Base-by-base conservation (phyloP, 2,113 vertebrate genomes). In the Aspidoscelis tigris region DNA sequence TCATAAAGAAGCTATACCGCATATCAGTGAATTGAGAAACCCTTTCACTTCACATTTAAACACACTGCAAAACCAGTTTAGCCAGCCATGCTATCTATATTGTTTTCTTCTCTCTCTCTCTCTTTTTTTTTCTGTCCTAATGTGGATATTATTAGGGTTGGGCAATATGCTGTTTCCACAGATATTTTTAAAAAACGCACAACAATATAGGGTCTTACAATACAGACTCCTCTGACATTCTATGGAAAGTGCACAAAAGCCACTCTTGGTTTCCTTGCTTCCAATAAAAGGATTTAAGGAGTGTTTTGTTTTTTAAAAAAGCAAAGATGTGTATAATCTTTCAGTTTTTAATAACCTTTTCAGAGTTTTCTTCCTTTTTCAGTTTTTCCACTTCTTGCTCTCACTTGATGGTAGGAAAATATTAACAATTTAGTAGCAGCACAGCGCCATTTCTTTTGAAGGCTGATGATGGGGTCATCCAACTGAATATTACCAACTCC, bases 51-150 rank as follows among this genome's bases (percentile, higher is more conserved):
- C 68, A 71, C n/a, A 39, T 53, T 71, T 47, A 33, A 78, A 84
- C 22, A 33, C 43, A 64, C 3, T 65, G 76, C 72, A 84, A 84
- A 84, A 72, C 26, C 76, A 78, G 83, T 78, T 78, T 14, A 33
- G 4, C 53, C 26, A 71, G 39, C 41, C 24, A 78, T 84, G 41
- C 41, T 20, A 72, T 84, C 53, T 73, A 7, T 73, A 64, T 58
- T 64, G 16, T 61, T 78, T 64, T 64, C 53, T 78, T 61, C 76
- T 72, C 61, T 64, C 33, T 33, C 33, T 33, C 33, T 33, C 33
- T 33, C 33, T 20, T n/a, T 78, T 22, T 39, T 16, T 44, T 20
- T 24, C 58, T 72, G 70, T 21, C 22, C 66, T 71, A 78, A 65
- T 55, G 64, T 53, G 41, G 43, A 58, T 71, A 7, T 33, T n/a